These are phyloP conservation scores for Poeciliopsis presidionis DNA, from an alignment of 2,797 vertebrate species.

Conservation along the genomic window DNA sequence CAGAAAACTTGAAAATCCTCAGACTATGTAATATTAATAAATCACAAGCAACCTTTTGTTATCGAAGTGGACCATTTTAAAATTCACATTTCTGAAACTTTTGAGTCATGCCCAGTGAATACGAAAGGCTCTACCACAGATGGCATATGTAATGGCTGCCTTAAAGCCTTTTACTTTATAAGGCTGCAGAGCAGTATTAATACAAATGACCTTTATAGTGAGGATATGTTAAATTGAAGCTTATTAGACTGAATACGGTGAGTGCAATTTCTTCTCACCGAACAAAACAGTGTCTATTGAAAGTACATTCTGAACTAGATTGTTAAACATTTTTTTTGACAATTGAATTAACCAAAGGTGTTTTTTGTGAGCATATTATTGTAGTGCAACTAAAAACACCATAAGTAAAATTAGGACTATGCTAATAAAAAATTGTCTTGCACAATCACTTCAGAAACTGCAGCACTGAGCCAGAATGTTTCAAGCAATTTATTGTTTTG, in stretches of 20 bases:
- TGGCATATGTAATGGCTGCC: not conserved
- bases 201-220: not conserved
- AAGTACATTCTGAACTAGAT: not conserved
- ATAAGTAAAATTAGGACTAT: not conserved
- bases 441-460: not conserved
- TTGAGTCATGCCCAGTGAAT: not conserved
- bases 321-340: not conserved
- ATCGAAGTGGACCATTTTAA: not conserved
- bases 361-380: not conserved
- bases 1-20: not conserved
- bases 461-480: not conserved
- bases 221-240: not conserved
- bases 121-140: not conserved
- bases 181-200: not conserved
- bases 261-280: not conserved
- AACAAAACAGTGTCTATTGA: not conserved
- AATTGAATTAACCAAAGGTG: not conserved
- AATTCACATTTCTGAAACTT: not conserved
- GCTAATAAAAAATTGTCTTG: not conserved
- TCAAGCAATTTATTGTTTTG: not conserved
- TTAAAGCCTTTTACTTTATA: not conserved
- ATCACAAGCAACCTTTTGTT: not conserved
- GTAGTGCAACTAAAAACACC: not conserved
- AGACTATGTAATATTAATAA: not conserved
- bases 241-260: not conserved